Evolutionary conservation across 2,797 vertebrate genomes (phyloP).

Genomic region (Peromyscus melanophrys): DNA sequence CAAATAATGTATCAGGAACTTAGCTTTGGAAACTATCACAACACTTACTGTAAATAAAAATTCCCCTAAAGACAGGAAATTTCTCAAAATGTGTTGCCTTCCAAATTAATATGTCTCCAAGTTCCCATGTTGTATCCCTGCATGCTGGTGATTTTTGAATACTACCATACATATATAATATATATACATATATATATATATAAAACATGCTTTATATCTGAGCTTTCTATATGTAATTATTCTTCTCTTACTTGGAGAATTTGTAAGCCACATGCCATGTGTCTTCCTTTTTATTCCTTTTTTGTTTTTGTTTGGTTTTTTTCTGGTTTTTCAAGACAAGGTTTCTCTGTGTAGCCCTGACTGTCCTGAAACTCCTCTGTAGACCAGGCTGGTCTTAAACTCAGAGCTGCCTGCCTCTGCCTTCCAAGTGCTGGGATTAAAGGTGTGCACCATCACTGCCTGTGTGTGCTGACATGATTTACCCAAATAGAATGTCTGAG

Average conservation of each 20-base stretch:
- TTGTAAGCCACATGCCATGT: background rate
- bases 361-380: background rate
- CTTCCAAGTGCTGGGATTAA: background rate
- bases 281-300: background rate
- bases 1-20: constrained; percentile 28
- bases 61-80: constrained; percentile 20
- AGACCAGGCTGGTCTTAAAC: background rate
- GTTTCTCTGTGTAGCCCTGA: background rate
- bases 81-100: constrained; percentile 35
- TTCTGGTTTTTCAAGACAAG: background rate
- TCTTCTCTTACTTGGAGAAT: constrained; percentile 32
- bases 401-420: background rate
- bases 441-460: background rate
- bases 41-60: constrained; percentile 37
- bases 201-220: background rate
- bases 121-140: background rate
- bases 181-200: background rate
- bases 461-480: background rate
- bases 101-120: constrained; percentile 21
- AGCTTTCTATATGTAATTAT: background rate
- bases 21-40: constrained; percentile 16
- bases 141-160: background rate
- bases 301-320: background rate
- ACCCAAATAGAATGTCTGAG: background rate
- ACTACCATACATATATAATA: background rate